Evolutionary conservation across 2,888 invertebrate species (phyloP), one percentile per base, ranked within the genome.

Genomic region (Agapetus fuscipes): DNA sequence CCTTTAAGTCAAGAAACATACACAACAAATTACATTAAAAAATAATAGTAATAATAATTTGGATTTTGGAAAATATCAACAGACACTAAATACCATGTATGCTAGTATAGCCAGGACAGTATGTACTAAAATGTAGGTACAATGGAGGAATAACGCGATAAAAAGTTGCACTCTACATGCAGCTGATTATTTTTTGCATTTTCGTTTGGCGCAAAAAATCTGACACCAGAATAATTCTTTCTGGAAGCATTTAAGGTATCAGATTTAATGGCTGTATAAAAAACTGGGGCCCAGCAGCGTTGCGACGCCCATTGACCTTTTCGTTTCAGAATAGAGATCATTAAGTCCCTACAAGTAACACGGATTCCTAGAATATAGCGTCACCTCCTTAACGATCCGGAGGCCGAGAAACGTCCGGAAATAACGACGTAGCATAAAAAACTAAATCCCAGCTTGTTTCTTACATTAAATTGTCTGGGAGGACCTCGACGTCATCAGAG

Each of bases 1-100:
- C 40, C 39, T 34, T 48, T 40, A 48, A 48, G 42, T 48, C 48
- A 48, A 45, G 40, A 30, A 38, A 48, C 31, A 44, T 48, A 43
- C 10, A 48, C 14, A n/a, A 30, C 30, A 12, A 7, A 14, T 30
- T 30, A 14, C 7, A 7, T 30, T 12, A 30, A 13, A 30, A 30
- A 30, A 30, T 30, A 30, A 13, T 30, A 30, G 7, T 30, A 30
- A 14, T 30, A 30, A 30, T 30, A 30, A 30, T 30, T 9, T 13
- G 30, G 4, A 30, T 14, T 30, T 20, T n/a, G n/a, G n/a, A n/a
- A n/a, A n/a, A n/a, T n/a, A n/a, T n/a, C n/a, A n/a, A n/a, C n/a
- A n/a, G n/a, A n/a, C n/a, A n/a, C n/a, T n/a, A n/a, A n/a, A n/a
- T n/a, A n/a, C n/a, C n/a, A n/a, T n/a, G n/a, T n/a, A n/a, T n/a